Base-by-base conservation (phyloP, 2,888 invertebrate genomes). In the Andrena dorsata region DNA sequence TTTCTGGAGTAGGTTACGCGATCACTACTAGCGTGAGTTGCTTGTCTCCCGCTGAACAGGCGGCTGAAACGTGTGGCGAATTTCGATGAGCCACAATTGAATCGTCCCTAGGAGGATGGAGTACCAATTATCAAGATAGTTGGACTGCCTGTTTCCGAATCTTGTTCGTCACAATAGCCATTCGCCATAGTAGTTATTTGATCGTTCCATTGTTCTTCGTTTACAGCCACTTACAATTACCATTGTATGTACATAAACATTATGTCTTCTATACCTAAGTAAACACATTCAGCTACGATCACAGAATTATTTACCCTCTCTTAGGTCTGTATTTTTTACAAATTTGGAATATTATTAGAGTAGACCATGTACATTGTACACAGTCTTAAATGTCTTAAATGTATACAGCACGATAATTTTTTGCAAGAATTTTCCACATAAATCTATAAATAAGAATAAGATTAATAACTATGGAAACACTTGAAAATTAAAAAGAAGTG, bases 41-140 rank as follows among this genome's bases (percentile, higher is more conserved):
- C 13, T 53, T 63, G 63, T 51, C 51, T 63, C 53, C 26, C 51
- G 35, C n/a, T 26, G 72, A 72, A 63, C 3, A 41, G 53, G 61
- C 65, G 51, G 26, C 69, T 66, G 69, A 56, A 26, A 20, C 32
- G 23, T n/a, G 32, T 49, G 10, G 32, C 16, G 81, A 74, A 80
- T 80, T 70, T 68, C 51, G 41, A 60, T 53, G 30, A 65, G 65
- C 63, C 65, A 51, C 76, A 77, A 82, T 77, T 82, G 76, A 76
- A 82, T 83, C 69, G 70, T 60, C 30, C 53, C 41, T 47, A 61
- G 56, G 65, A 61, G 56, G 60, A 53, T 66, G 74, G 82, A 83
- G 82, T 82, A 82, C 74, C 77, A 83, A 82, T 84, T 74, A 81
- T 79, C 76, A n/a, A 35, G 30, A 49, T 56, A 61, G 60, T 73